Evolutionary conservation across 2,113 vertebrate genomes (phyloP).

Genomic region (Scalopus aquaticus): DNA sequence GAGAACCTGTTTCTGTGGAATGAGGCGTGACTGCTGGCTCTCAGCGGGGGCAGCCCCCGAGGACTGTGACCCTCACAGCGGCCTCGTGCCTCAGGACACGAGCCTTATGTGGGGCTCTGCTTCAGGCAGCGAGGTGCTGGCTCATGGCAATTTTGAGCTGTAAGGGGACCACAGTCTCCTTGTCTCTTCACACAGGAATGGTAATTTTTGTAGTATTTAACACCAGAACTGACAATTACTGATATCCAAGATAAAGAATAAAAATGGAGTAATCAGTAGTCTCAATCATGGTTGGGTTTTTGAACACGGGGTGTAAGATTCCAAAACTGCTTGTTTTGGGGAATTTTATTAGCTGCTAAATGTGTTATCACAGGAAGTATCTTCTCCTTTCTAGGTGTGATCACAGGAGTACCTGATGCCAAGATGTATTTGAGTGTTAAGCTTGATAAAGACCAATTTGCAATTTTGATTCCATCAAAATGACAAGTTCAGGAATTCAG

Average conservation of each 20-base stretch:
- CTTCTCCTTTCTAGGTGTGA: not conserved
- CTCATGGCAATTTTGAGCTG: not conserved
- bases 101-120: accelerated
- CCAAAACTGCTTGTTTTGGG: not conserved
- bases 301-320: not conserved
- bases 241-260: not conserved
- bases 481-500: not conserved
- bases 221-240: not conserved
- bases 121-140: not conserved
- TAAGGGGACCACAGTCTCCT: accelerated
- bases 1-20: not conserved
- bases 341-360: not conserved
- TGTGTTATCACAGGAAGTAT: not conserved
- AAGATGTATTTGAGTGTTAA: not conserved
- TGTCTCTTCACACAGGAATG: not conserved
- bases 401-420: not conserved
- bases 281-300: not conserved
- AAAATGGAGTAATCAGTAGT: not conserved
- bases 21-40: not conserved
- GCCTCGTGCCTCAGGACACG: accelerated
- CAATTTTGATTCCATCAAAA: not conserved
- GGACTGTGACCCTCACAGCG: not conserved
- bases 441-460: not conserved
- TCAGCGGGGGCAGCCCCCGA: not conserved
- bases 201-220: not conserved